Conservation (phyloP, 2,797 vertebrate genomes). For the Cetoscarus ocellatus region DNA sequence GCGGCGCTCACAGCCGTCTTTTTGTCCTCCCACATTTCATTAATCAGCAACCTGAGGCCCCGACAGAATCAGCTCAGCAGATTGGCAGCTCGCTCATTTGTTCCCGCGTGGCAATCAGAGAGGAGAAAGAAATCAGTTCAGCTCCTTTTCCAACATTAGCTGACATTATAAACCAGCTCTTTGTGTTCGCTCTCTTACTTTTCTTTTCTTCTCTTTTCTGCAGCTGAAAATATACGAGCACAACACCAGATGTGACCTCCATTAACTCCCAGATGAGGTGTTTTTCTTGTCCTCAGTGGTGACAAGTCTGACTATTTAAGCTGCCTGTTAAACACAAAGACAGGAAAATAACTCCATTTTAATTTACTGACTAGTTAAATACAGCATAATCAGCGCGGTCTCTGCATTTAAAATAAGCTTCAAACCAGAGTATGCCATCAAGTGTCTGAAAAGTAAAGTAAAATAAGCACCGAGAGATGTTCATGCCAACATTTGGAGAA, state of each 20-base stretch:
- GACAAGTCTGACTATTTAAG: constrained; percentile 53
- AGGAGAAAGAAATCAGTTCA: constrained; percentile 65
- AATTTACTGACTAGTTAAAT: constrained; percentile 25
- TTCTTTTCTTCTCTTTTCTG: constrained; percentile 19
- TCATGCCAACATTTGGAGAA: too few relatives aligned
- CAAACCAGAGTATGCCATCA: constrained; percentile 17
- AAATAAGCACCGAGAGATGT: too few relatives aligned
- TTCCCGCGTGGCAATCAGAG: constrained; percentile 75
- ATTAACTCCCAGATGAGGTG: constrained; percentile 56
- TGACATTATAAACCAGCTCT: constrained; percentile 63
- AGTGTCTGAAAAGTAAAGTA: constrained; percentile 5
- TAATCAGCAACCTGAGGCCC: constrained; percentile 80
- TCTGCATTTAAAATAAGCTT: constrained; percentile 20
- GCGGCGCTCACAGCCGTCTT: constrained; percentile 56
- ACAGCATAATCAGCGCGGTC: not conserved
- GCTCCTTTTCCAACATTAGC: constrained; percentile 63
- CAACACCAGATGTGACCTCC: constrained; percentile 52
- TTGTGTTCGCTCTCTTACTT: constrained; percentile 56
- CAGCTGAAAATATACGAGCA: constrained; percentile 34
- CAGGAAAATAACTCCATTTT: constrained; percentile 20
- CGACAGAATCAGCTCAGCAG: constrained; percentile 70
- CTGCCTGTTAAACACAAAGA: constrained; percentile 28
- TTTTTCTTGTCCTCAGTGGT: constrained; percentile 1
- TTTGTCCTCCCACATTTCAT: constrained; percentile 80
- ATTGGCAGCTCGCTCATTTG: constrained; percentile 76